A percentile compares a stretch with the other conserved stretches of the same genome.
These are phyloP conservation scores for Syngnathoides biaculeatus DNA, from an alignment of 2,113 vertebrate genomes.

Conservation along the genomic window DNA sequence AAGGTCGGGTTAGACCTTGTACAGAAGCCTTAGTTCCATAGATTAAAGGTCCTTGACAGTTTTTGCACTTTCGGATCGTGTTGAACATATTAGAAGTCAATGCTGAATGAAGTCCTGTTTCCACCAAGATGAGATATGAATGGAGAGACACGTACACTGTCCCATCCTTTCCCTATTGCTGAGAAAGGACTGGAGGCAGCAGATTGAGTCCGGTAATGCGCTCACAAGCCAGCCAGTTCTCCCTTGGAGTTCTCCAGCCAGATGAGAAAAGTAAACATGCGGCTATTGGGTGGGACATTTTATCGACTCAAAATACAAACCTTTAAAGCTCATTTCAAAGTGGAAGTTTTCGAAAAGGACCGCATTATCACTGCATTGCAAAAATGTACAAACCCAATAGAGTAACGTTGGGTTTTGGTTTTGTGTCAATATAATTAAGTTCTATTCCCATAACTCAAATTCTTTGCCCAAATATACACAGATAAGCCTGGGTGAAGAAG, in stretches of 20 bases:
- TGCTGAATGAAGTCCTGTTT: slow-evolving; percentile 70
- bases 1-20: slow-evolving; percentile 88
- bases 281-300: background rate
- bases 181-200: background rate
- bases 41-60: slow-evolving; percentile 91
- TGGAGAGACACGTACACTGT: slow-evolving; percentile 7
- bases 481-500: no score
- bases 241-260: background rate
- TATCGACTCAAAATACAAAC: background rate
- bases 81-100: slow-evolving; percentile 89
- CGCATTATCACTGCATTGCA: background rate
- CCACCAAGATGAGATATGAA: slow-evolving; percentile 18
- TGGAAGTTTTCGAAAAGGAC: background rate
- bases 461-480: background rate
- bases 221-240: background rate
- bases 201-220: background rate
- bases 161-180: background rate
- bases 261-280: background rate
- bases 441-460: background rate
- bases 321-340: background rate
- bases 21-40: slow-evolving; percentile 87
- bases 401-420: background rate
- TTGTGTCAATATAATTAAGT: background rate
- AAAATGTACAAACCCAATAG: background rate
- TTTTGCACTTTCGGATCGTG: slow-evolving; percentile 95